Base-by-base conservation (phyloP, 2,797 vertebrate species). In the Carduelis carduelis region DNA sequence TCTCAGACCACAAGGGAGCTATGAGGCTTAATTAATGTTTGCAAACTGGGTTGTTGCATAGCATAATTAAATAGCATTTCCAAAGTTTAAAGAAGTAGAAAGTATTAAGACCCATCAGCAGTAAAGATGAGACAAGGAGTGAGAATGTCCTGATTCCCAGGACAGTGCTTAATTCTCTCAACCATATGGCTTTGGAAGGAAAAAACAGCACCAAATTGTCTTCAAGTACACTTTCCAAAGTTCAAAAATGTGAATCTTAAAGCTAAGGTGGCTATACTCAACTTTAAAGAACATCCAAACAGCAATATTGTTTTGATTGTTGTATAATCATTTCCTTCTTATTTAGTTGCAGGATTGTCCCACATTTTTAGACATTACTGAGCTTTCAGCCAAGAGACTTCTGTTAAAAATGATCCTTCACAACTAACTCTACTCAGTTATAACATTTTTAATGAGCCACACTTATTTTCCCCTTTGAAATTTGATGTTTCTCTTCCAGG, bases 21-120 rank as follows among this genome's bases (percentile, higher is more conserved):
- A 84, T 96, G 89, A 93, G 76, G 89, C 83, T 95, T 97, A 97
- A 96, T 96, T 97, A 95, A 96, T 96, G 94, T 97, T 96, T 97
- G 90, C 87, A 96, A 94, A 96, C 90, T 88, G 81, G 72, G 87
- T 92, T 95, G 92, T 96, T 96, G 95, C 81, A 90, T 93, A 80
- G 95, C 95, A 96, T 96, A 96, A 97, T 96, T 95, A 96, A 95
- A 96, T 94, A 91, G 90, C 72, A 66, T 91, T 97, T 95, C 88
- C 88, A 91, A 97, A 97, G 92, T 86, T 95, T 96, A 93, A 92
- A 91, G 84, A 92, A 97, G 83, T 93, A 90, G 89, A 83, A 96
- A 91, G 85, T 95, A 93, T 94, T 96, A 94, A 95, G 93, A 83
- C 66, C 65, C 83, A 91, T 94, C 96, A 92, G 75, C 89, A 91